Evolutionary conservation across 2,113 vertebrate species (phyloP).

Genomic region (Epinephelus cyanopodus): DNA sequence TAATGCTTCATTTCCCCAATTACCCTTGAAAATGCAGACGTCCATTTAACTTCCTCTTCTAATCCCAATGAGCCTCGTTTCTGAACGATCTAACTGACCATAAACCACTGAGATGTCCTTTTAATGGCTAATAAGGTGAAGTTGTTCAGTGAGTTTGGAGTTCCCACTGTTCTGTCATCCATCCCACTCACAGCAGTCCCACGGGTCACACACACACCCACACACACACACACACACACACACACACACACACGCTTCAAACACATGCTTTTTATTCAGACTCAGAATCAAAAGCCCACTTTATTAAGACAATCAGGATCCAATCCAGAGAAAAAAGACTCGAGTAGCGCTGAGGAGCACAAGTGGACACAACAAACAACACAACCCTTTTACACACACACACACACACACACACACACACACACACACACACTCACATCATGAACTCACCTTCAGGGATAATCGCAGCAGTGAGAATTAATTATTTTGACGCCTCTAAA

Average conservation of each 20-base stretch:
- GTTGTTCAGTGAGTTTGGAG: background rate
- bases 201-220: background rate
- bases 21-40: background rate
- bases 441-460: background rate
- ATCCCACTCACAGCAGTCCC: background rate
- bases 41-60: conserved; percentile 8
- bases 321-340: conserved; percentile 1
- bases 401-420: background rate
- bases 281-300: conserved; percentile 26
- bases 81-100: background rate
- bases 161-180: background rate
- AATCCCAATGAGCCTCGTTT: background rate
- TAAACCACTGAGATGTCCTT: background rate
- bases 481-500: background rate
- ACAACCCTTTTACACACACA: background rate
- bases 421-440: background rate
- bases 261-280: background rate
- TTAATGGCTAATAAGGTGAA: conserved; percentile 19
- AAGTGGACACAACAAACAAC: conserved; percentile 31
- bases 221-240: conserved; percentile 12
- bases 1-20: background rate
- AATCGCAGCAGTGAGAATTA: background rate
- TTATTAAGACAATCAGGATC: conserved; percentile 41
- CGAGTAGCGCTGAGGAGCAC: background rate
- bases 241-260: conserved; percentile 24